Evolutionary conservation across 2,113 vertebrate species (phyloP).

Genomic region (Passer montanus): DNA sequence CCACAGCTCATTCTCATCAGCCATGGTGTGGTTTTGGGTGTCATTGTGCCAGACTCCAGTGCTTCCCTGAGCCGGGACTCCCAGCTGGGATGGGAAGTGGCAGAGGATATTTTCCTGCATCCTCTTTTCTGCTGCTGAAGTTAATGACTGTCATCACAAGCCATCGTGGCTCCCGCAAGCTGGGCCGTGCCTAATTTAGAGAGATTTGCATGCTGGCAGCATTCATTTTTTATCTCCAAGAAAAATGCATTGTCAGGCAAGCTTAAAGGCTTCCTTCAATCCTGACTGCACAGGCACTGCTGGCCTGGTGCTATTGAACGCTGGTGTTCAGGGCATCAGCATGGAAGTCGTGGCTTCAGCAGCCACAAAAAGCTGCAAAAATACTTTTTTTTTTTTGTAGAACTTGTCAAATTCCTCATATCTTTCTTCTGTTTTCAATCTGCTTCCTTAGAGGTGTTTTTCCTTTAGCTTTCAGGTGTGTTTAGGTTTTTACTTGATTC

Average conservation of each 20-base stretch:
- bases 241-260: constrained; percentile 42
- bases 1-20: background rate
- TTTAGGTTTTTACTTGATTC: background rate
- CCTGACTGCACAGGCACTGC: background rate
- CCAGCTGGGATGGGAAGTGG: background rate
- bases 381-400: background rate
- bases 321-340: constrained; percentile 13
- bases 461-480: background rate
- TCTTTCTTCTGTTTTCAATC: background rate
- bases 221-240: constrained; percentile 49
- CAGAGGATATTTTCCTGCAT: background rate
- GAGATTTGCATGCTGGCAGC: constrained; percentile 70
- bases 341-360: background rate
- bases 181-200: constrained; percentile 52
- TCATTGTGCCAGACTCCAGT: rapidly evolving
- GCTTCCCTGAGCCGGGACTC: background rate
- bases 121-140: background rate
- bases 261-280: constrained; percentile 58
- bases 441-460: background rate
- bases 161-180: background rate
- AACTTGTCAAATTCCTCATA: background rate
- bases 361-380: background rate
- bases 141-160: background rate
- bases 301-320: constrained; percentile 9
- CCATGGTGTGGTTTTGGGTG: background rate